Conservation (phyloP, 2,797 vertebrate genomes). For the Hydrocynus forskahlii region DNA sequence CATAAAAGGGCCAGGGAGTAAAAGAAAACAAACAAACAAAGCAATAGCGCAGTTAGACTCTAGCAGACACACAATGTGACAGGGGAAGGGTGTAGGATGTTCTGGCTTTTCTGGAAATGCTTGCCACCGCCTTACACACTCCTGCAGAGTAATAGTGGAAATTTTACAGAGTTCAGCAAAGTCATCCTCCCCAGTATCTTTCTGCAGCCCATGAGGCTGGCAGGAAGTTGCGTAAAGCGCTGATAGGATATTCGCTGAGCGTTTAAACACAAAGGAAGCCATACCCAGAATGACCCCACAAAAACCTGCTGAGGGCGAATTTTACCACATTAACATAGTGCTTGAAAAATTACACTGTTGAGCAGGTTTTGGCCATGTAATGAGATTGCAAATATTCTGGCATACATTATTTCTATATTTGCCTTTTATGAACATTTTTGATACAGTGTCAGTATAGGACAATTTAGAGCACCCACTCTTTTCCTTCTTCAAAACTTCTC, state of each 20-base stretch:
- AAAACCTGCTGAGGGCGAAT: constrained; percentile 1
- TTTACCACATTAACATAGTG: neutral
- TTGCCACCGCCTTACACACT: neutral
- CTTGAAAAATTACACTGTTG: neutral
- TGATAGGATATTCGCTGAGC: constrained; percentile 42
- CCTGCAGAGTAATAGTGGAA: neutral
- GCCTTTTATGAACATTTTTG: neutral
- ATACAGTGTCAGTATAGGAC: neutral
- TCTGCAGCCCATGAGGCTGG: neutral
- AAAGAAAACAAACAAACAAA: constrained; percentile 2
- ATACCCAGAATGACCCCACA: neutral
- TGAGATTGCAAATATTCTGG: neutral
- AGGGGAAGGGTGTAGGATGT: neutral
- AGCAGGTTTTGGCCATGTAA: neutral
- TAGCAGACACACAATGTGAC: neutral
- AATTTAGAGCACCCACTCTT: neutral
- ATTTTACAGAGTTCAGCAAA: neutral
- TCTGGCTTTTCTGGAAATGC: neutral
- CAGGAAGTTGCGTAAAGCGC: constrained; percentile 49
- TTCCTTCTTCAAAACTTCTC: neutral
- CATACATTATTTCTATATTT: neutral
- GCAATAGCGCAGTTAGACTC: neutral
- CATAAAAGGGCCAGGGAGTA: constrained; percentile 33
- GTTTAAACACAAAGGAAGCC: constrained; percentile 30
- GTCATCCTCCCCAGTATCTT: constrained; percentile 11